phyloP scores from a whole-genome alignment of 2,113 vertebrate genomes.

The Heliornis fulica region DNA sequence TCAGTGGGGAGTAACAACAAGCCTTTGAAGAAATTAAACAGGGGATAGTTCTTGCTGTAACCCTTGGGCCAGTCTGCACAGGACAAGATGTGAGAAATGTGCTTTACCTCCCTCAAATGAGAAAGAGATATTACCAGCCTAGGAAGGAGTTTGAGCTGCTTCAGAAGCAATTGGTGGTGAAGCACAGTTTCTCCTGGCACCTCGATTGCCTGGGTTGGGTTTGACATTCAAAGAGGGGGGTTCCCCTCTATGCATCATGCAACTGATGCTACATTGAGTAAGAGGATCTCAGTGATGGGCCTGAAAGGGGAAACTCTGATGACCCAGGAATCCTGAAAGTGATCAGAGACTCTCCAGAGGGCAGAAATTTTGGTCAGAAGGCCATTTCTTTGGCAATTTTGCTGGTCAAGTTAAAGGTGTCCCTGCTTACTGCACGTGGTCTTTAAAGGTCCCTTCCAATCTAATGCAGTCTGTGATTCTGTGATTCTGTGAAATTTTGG shows the following conservation, averaged over 20 bases:
- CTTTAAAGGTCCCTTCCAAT: too few relatives aligned
- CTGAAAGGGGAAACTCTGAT: background rate
- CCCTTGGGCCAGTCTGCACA: background rate
- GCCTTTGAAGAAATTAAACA: background rate
- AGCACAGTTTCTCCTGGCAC: background rate
- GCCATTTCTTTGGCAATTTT: too few relatives aligned
- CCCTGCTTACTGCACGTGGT: too few relatives aligned
- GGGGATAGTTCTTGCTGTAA: background rate
- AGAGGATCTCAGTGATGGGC: background rate
- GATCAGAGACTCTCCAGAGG: background rate
- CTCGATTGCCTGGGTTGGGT: accelerated
- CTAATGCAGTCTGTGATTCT: too few relatives aligned
- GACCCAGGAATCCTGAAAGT: background rate
- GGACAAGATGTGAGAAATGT: background rate
- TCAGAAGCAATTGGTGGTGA: background rate
- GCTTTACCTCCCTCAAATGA: background rate
- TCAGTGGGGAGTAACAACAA: background rate
- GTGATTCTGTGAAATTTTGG: background rate
- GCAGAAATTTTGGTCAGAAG: background rate
- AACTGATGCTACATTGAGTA: background rate
- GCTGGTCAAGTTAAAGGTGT: too few relatives aligned
- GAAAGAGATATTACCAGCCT: background rate
- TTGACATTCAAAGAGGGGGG: background rate
- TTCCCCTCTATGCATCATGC: background rate
- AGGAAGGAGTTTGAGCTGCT: background rate